Evolutionary conservation across 2,797 vertebrate genomes (phyloP), one percentile per base, ranked within the genome.

Genomic region (Falco biarmicus): DNA sequence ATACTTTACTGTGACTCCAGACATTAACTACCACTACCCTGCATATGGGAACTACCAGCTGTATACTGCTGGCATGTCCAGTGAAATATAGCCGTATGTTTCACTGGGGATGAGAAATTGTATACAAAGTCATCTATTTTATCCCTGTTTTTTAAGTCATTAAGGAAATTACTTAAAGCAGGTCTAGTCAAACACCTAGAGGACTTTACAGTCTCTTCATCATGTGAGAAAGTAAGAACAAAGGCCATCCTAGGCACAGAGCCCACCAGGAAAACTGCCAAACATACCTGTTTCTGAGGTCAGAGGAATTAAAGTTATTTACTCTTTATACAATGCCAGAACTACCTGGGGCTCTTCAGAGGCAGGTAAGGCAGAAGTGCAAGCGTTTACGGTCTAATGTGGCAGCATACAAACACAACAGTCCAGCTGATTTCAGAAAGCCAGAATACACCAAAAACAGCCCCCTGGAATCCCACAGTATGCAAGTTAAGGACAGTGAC

Each of bases 351-450:
- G n/a, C 8, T 53, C 2, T 63, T 78, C 19, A 84, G 71, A 83
- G 53, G 34, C 6, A 80, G 65, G 6, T 20, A 70, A 81, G 86
- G 21, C 13, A 5, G 26, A 50, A 54, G 26, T 5, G 21, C 45
- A 29, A 6, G 26, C 59, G n/a, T 32, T 82, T 13, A 39, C 51
- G 48, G 15, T 29, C 10, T n/a, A 31, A 22, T 0, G 8, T 10
- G n/a, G 31, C n/a, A 70, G 24, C 0, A 1, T 5, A 34, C 0
- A 0, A 81, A 66, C n/a, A 50, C 34, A 74, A 24, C 11, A 70
- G 31, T 82, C 37, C 84, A 75, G 31, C 5, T 48, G 66, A 66
- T 21, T 47, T 70, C 51, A 63, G 39, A 32, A 69, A 70, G 24
- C 24, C 47, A 73, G 56, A 19, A 60, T 2, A 45, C n/a, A 64